Conservation (phyloP, 1,140 invertebrate species). For the Psilanteris sp. region DNA sequence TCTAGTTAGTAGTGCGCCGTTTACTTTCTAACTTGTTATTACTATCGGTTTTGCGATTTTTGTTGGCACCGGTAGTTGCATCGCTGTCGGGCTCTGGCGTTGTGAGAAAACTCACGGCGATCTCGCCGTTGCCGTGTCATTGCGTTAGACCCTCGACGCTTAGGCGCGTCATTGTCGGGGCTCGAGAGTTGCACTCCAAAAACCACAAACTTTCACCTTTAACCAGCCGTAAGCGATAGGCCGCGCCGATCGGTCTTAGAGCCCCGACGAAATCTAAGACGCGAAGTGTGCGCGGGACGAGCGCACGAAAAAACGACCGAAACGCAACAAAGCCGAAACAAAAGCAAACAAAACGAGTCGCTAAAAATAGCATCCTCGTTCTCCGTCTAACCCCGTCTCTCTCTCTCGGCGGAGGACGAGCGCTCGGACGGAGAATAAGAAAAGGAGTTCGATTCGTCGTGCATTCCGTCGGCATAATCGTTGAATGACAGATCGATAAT, state of each 20-base stretch:
- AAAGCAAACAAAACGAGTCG: too few relatives aligned
- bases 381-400: too few relatives aligned
- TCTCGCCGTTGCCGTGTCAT: conserved; percentile 8
- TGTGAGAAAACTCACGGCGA: conserved; percentile 67
- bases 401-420: conserved; percentile 24
- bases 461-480: conserved; percentile 73
- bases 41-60: conserved; percentile 72
- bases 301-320: not conserved
- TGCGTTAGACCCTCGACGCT: conserved; percentile 6
- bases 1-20: conserved; percentile 68
- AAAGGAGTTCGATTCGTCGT: conserved; percentile 73
- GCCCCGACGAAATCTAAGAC: too few relatives aligned
- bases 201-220: conserved; percentile 33
- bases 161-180: not conserved
- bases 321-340: conserved; percentile 29
- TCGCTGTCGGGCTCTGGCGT: conserved; percentile 60
- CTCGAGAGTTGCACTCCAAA: conserved; percentile 5
- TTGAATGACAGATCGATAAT: conserved; percentile 80
- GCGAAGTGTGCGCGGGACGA: too few relatives aligned
- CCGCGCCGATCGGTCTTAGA: too few relatives aligned
- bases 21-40: conserved; percentile 71
- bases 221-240: too few relatives aligned
- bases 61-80: conserved; percentile 67
- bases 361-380: too few relatives aligned
- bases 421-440: conserved; percentile 45